These are phyloP conservation scores for Manis crassicaudata DNA, from an alignment of 2,797 vertebrate genomes.

Conservation along the genomic window DNA sequence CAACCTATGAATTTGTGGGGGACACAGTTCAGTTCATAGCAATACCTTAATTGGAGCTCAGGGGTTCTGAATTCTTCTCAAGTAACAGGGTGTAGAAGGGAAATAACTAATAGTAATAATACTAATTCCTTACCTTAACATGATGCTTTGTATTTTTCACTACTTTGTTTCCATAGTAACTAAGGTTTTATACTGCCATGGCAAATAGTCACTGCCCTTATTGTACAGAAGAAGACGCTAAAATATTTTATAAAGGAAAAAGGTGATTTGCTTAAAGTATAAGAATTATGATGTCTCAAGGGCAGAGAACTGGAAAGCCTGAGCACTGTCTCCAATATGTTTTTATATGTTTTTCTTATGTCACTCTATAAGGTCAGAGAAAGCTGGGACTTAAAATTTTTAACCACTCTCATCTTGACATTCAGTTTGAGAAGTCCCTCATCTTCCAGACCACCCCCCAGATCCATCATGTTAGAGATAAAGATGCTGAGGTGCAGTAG, in stretches of 20 bases:
- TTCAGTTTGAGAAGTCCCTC: background rate
- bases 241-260: background rate
- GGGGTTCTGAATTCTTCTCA: constrained; percentile 60
- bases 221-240: background rate
- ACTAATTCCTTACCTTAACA: background rate
- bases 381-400: background rate
- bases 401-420: background rate
- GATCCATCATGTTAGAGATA: background rate
- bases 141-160: background rate
- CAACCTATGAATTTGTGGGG: background rate
- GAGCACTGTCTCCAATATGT: background rate
- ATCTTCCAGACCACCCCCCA: background rate
- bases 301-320: background rate
- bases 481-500: background rate
- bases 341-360: background rate
- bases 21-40: background rate
- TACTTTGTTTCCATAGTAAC: background rate
- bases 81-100: constrained; percentile 28
- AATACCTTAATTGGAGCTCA: constrained; percentile 69
- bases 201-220: background rate
- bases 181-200: background rate
- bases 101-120: background rate
- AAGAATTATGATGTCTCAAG: background rate
- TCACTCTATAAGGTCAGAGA: background rate
- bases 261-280: background rate